Conservation (phyloP, 2,888 invertebrate genomes). For the Lamproptera curius region DNA sequence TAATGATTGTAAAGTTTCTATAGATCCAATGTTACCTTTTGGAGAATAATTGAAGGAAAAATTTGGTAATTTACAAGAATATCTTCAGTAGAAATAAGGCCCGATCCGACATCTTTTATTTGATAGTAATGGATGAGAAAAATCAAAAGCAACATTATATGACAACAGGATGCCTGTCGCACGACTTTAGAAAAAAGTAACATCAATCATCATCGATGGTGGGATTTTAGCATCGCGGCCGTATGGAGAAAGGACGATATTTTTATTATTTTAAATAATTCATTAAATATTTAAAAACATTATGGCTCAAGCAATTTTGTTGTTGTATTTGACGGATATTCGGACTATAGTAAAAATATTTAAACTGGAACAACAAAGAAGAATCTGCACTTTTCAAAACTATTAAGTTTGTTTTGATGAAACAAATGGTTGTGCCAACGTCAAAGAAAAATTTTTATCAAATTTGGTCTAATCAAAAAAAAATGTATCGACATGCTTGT, state of each 20-base stretch:
- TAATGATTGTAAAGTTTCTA: constrained; percentile 26
- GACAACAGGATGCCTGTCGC: constrained; percentile 26
- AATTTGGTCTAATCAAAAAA: constrained; percentile 19
- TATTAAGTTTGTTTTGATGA: constrained; percentile 43
- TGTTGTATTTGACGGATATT: constrained; percentile 42
- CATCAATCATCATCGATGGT: constrained; percentile 33
- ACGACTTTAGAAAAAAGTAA: constrained; percentile 27
- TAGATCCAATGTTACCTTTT: constrained; percentile 29
- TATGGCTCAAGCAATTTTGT: constrained; percentile 31
- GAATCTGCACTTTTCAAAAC: constrained; percentile 40
- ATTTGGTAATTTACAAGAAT: constrained; percentile 28
- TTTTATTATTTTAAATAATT: constrained; percentile 29
- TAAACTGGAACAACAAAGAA: constrained; percentile 45
- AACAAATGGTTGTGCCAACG: constrained; percentile 31
- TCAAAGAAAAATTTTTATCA: constrained; percentile 26
- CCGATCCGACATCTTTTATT: constrained; percentile 31
- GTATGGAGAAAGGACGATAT: constrained; percentile 27
- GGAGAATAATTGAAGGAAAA: constrained; percentile 26
- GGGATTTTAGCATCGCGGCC: constrained; percentile 38
- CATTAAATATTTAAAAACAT: constrained; percentile 32
- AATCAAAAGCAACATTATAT: constrained; percentile 33
- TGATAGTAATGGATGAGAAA: constrained; percentile 31
- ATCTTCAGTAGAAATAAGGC: constrained; percentile 30
- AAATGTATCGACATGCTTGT: background rate
- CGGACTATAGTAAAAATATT: constrained; percentile 39